Evolutionary conservation across 2,797 vertebrate genomes (phyloP), one percentile per base, ranked within the genome.

Genomic region (Babyrousa celebensis): DNA sequence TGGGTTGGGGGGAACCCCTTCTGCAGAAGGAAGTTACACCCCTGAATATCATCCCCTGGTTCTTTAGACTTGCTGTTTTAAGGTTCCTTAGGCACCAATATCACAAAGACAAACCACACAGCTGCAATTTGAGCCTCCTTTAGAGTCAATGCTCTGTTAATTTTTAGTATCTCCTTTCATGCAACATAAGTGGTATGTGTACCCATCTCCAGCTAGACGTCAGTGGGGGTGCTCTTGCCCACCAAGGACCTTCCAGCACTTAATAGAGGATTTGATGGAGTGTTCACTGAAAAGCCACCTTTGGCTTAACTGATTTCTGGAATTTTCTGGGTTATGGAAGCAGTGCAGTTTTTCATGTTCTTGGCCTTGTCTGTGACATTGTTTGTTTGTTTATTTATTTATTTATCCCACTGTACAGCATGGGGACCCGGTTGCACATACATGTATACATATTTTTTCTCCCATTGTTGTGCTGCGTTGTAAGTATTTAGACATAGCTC

Each of bases 321-420:
- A 90, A 94, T 90, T 87, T 96, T 85, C 94, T 92, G 40, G 27
- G 89, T 68, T 63, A 83, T 56, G 36, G 87, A 92, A 85, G n/a
- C 23, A 4, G 27, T 14, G 18, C 23, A 32, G 12, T 91, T 54
- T 52, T 92, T 95, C 14, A 25, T 95, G 90, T 93, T 86, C n/a
- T 67, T 86, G 83, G 68, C 83, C 91, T 87, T 10, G 12, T 70
- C 23, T 65, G 21, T 79, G 83, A 83, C 52, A 54, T 82, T 77
- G 36, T 36, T 36, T 36, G 4, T 36, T 36, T 36, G 4, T 36
- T 36, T 36, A 36, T 36, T 36, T 36, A 36, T 36, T 36, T 36
- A 36, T 36, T 36, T 36, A 36, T 36, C 36, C 36, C 36, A 36
- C 36, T 36, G 36, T 36, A 36, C 36, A 36, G 36, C 36, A 36